A percentile compares a stretch with the other conserved stretches of the same genome.
phyloP scores from a whole-genome alignment of 2,888 invertebrate genomes.

The Dynastes hyllus region DNA sequence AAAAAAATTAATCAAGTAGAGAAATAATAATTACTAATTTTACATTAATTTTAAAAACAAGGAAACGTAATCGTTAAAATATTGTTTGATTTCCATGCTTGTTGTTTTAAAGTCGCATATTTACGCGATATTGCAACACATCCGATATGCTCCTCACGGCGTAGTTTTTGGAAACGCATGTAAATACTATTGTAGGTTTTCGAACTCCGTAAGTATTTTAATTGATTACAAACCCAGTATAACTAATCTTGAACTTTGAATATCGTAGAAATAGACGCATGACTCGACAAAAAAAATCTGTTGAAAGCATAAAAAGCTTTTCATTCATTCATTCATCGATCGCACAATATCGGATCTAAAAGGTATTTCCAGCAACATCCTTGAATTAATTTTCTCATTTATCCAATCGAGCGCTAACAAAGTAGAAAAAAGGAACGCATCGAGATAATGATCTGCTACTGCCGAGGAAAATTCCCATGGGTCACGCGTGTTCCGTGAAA shows the following conservation, averaged over 20 bases:
- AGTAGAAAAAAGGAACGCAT: slow-evolving; percentile 26
- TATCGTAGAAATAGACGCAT: neutral
- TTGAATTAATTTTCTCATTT: slow-evolving; percentile 32
- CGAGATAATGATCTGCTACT: slow-evolving; percentile 36
- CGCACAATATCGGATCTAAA: neutral
- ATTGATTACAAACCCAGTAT: neutral
- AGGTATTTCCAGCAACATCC: slow-evolving; percentile 1
- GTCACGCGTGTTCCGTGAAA: slow-evolving; percentile 36
- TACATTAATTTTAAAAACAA: too few species aligned
- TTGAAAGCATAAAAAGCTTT: neutral
- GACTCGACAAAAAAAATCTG: neutral
- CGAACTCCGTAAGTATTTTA: slow-evolving; percentile 17
- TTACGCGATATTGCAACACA: too few species aligned
- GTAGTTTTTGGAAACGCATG: neutral
- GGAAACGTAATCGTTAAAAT: too few species aligned
- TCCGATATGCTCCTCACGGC: neutral
- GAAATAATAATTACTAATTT: too few species aligned
- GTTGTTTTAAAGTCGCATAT: too few species aligned
- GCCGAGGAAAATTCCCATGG: slow-evolving; percentile 38
- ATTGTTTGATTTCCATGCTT: too few species aligned
- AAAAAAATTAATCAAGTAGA: too few species aligned
- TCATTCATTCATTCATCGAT: neutral
- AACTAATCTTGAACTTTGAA: slow-evolving; percentile 5
- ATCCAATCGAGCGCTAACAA: neutral
- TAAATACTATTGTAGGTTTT: neutral